Conservation (phyloP, 2,113 vertebrate genomes). For the mouse (Mus musculus) region GRCm39 chr5:90295001-90295500, state of each 20-base stretch:
- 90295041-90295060: no score
- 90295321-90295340: neutral
- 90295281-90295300: neutral
- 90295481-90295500: neutral
- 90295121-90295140: no score
- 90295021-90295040: no score
- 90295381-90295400: neutral
- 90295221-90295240: neutral
- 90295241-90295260: neutral
- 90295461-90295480: neutral
- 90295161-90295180: no score
- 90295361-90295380: neutral
- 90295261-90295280: neutral
- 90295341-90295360: neutral
- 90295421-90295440: neutral
- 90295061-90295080: no score
- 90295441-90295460: neutral
- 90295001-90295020: no score
- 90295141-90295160: no score
- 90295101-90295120: no score
- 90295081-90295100: no score
- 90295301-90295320: neutral
- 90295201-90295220: no score
- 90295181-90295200: no score
- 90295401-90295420: neutral